Evolutionary conservation across 2,113 vertebrate genomes (phyloP).

Genomic region (Heptranchias perlo): DNA sequence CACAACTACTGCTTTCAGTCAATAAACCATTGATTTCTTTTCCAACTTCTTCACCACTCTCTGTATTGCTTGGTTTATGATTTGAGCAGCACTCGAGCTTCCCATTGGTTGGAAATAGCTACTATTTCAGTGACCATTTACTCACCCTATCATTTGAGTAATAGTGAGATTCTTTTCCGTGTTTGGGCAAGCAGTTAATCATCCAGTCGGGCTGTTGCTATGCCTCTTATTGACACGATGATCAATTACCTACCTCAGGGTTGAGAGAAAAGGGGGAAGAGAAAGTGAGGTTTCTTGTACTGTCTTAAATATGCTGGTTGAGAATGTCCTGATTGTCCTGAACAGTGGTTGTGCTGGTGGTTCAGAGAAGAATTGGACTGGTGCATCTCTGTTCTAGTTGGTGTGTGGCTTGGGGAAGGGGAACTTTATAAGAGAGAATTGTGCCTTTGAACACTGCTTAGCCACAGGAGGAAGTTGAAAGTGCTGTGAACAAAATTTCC

Average conservation of each 20-base stretch:
- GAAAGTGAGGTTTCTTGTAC: not conserved
- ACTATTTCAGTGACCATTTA: not conserved
- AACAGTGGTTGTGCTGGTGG: not conserved
- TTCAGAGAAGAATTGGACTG: not conserved
- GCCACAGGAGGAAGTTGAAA: not conserved
- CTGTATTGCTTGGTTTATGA: not conserved
- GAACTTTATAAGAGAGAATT: not conserved
- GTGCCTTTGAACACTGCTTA: not conserved
- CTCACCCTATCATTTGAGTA: not conserved
- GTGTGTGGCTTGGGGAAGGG: not conserved
- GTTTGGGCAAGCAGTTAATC: not conserved
- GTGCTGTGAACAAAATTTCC: not conserved
- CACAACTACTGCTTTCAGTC: not conserved
- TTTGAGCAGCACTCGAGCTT: not conserved
- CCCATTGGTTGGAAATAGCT: not conserved
- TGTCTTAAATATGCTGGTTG: not conserved
- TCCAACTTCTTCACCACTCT: not conserved
- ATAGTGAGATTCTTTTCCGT: not conserved
- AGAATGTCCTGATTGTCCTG: not conserved
- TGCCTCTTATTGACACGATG: not conserved
- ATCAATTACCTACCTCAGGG: not conserved
- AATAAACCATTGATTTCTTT: not conserved
- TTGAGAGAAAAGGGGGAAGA: not conserved
- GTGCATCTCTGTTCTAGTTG: not conserved
- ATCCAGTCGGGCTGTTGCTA: not conserved